Evolutionary conservation across 2,888 invertebrate genomes (phyloP).

Genomic region (Mellilla xanthometata): DNA sequence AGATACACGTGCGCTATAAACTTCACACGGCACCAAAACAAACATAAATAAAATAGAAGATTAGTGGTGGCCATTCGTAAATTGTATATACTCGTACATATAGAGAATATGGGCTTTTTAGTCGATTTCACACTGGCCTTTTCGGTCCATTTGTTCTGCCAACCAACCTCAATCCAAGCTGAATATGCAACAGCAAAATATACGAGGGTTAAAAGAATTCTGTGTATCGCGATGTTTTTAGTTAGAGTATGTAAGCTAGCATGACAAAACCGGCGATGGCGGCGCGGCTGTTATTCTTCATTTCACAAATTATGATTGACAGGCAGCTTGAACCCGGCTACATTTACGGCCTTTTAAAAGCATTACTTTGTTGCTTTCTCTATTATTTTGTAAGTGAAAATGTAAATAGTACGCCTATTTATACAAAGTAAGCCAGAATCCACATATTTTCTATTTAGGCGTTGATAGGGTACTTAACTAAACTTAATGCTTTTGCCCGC

Average conservation of each 20-base stretch:
- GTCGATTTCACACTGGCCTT: conserved; percentile 34
- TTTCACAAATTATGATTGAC: conserved; percentile 42
- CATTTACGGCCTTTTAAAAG: conserved; percentile 13
- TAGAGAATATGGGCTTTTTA: conserved; percentile 31
- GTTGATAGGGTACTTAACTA: too few relatives aligned
- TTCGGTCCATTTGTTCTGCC: conserved; percentile 36
- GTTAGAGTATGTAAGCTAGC: conserved; percentile 35
- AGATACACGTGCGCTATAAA: conserved; percentile 2
- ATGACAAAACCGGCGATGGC: conserved; percentile 27
- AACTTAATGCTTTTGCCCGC: too few relatives aligned
- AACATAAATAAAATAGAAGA: conserved; percentile 21
- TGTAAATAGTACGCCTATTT: neutral
- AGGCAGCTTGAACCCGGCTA: conserved; percentile 19
- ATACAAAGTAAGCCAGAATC: neutral
- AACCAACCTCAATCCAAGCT: conserved; percentile 26
- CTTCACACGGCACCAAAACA: conserved; percentile 16
- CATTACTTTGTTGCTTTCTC: conserved; percentile 6
- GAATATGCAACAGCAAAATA: conserved; percentile 30
- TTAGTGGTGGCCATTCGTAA: conserved; percentile 25
- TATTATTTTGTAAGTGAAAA: conserved; percentile 4
- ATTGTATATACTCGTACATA: too few relatives aligned
- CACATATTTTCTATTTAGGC: neutral
- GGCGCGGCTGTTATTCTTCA: conserved; percentile 36
- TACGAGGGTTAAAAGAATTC: conserved; percentile 7
- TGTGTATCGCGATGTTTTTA: conserved; percentile 29